These are phyloP conservation scores for Clanis bilineata DNA, from an alignment of 2,888 invertebrate genomes.

Conservation along the genomic window DNA sequence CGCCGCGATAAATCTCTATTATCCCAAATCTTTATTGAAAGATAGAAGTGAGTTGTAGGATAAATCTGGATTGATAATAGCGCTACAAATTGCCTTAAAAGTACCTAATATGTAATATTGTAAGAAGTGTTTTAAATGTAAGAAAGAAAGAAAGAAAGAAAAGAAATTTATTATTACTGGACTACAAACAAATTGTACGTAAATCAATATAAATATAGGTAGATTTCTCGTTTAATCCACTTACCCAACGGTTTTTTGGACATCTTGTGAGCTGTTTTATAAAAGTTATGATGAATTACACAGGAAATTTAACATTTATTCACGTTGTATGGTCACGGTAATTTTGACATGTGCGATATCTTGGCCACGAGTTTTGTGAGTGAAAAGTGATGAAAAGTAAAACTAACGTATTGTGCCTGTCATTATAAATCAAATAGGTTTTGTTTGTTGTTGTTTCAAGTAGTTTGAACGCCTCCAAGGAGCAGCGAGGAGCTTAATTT, in stretches of 20 bases:
- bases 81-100: no score
- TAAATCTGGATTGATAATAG: no score
- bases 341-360: conserved; percentile 47
- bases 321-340: conserved; percentile 21
- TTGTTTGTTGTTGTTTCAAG: background rate
- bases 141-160: no score
- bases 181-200: no score
- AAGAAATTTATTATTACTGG: no score
- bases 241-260: conserved; percentile 58
- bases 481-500: no score
- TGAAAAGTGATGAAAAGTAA: background rate
- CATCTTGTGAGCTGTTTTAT: conserved; percentile 34
- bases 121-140: no score
- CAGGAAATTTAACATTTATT: conserved; percentile 41
- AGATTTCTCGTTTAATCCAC: conserved; percentile 25
- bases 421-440: background rate
- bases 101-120: no score
- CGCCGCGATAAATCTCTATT: no score
- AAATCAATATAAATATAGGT: no score
- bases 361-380: conserved; percentile 32
- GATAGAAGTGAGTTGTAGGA: no score
- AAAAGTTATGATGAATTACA: conserved; percentile 32
- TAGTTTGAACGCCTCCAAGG: background rate
- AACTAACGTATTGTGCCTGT: conserved; percentile 10
- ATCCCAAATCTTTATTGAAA: no score